Percentiles rank a stretch among this genome's conserved stretches.
Evolutionary conservation across 2,888 invertebrate species (phyloP).

Genomic region (Chaitophorus viminalis): DNA sequence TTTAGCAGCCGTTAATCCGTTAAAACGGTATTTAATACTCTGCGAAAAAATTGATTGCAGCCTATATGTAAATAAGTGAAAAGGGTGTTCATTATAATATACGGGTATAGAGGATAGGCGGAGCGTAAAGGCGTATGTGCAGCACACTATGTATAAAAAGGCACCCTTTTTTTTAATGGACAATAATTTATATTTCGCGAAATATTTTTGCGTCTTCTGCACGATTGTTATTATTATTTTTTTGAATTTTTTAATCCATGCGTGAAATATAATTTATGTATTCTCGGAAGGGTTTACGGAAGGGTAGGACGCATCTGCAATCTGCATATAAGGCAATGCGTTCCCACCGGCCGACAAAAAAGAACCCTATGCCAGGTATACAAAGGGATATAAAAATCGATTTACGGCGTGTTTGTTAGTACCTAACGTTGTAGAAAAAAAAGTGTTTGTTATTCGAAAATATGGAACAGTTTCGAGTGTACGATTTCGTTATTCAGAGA

Average conservation of each 20-base stretch:
- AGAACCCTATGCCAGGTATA: constrained; percentile 61
- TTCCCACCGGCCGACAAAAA: constrained; percentile 57
- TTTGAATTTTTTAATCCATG: constrained; percentile 63
- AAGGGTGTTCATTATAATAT: constrained; percentile 62
- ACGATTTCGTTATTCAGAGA: constrained; percentile 26
- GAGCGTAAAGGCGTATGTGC: constrained; percentile 54
- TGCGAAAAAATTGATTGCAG: constrained; percentile 54
- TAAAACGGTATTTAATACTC: constrained; percentile 61
- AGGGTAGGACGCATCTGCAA: constrained; percentile 61
- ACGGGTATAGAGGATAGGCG: constrained; percentile 54
- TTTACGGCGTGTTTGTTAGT: constrained; percentile 59
- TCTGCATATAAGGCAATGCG: constrained; percentile 61
- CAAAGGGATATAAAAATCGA: constrained; percentile 59
- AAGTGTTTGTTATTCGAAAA: constrained; percentile 58
- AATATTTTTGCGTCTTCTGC: constrained; percentile 61
- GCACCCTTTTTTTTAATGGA: constrained; percentile 61
- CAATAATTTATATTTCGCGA: constrained; percentile 61
- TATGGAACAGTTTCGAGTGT: constrained; percentile 55
- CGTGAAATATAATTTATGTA: constrained; percentile 64
- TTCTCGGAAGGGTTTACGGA: constrained; percentile 58
- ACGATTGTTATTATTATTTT: constrained; percentile 62
- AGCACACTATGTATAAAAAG: constrained; percentile 11
- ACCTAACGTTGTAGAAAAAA: constrained; percentile 62
- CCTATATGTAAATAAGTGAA: constrained; percentile 61
- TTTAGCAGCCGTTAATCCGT: constrained; percentile 58